Conservation (phyloP, 2,797 vertebrate genomes). For the Ctenopoma kingsleyae region DNA sequence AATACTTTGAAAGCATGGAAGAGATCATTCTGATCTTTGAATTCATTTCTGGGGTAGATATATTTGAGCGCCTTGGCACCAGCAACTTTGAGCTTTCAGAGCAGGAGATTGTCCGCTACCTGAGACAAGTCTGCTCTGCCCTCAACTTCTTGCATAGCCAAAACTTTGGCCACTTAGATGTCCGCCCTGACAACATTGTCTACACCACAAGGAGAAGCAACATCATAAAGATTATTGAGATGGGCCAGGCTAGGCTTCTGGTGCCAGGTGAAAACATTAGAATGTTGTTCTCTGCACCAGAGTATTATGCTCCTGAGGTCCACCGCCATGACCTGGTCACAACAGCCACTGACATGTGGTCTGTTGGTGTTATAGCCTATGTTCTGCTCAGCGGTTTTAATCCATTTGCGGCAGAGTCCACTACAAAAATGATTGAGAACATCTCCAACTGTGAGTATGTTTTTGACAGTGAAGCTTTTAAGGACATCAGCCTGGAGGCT, state of each 20-base stretch:
- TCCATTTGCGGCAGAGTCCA: constrained; percentile 96
- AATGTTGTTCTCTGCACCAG: constrained; percentile 93
- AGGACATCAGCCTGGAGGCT: constrained; percentile 92
- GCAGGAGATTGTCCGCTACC: constrained; percentile 93
- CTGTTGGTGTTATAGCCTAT: constrained; percentile 93
- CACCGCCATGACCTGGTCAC: constrained; percentile 94
- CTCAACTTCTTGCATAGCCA: constrained; percentile 92
- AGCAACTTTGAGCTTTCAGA: constrained; percentile 94
- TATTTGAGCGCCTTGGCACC: constrained; percentile 96
- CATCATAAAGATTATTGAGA: constrained; percentile 94
- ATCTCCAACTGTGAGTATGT: constrained; percentile 94
- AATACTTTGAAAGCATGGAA: constrained; percentile 98
- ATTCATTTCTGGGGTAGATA: constrained; percentile 96
- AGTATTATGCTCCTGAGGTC: constrained; percentile 96
- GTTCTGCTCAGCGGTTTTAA: constrained; percentile 95
- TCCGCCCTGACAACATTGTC: constrained; percentile 96
- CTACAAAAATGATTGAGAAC: constrained; percentile 94
- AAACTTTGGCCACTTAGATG: constrained; percentile 95
- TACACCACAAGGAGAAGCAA: constrained; percentile 93
- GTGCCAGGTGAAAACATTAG: constrained; percentile 97
- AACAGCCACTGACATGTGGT: constrained; percentile 98
- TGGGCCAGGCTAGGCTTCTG: constrained; percentile 95
- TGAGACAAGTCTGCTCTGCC: constrained; percentile 93
- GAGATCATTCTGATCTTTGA: constrained; percentile 97
- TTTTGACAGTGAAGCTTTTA: constrained; percentile 97